These are phyloP conservation scores for Aphis gossypii DNA, from an alignment of 1,140 invertebrate species.

Conservation along the genomic window DNA sequence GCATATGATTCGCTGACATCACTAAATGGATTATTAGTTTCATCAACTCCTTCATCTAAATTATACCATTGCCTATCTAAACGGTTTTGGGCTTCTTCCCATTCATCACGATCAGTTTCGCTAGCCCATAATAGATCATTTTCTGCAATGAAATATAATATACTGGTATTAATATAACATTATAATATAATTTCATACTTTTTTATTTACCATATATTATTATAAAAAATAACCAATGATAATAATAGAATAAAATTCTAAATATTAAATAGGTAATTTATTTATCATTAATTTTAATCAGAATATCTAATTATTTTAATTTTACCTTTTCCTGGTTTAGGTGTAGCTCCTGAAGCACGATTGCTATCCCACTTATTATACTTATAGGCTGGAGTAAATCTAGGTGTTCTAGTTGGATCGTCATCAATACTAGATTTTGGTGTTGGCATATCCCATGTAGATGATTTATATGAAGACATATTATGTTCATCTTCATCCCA, in stretches of 20 bases:
- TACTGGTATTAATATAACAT: not conserved
- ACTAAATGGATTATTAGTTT: conserved; percentile 91
- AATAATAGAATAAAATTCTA: not conserved
- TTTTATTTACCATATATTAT: not conserved
- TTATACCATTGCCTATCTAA: conserved; percentile 97
- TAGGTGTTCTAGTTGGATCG: conserved; percentile 69
- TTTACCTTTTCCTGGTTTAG: conserved; percentile 64
- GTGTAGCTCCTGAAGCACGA: conserved; percentile 72
- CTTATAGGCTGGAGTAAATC: conserved; percentile 86
- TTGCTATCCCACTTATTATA: conserved; percentile 81
- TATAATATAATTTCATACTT: not conserved
- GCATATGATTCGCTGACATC: conserved; percentile 90
- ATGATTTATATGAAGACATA: conserved; percentile 73
- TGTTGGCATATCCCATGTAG: conserved; percentile 89
- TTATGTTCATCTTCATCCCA: conserved; percentile 83
- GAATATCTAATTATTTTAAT: not conserved
- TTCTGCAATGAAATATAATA: conserved; percentile 61
- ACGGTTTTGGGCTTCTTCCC: conserved; percentile 93
- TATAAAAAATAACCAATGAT: not conserved
- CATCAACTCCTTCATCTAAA: conserved; percentile 92
- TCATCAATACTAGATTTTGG: conserved; percentile 69
- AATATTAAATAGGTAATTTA: not conserved
- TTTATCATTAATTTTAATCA: not conserved
- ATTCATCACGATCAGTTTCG: conserved; percentile 76
- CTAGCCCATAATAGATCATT: conserved; percentile 67